These are phyloP conservation scores for Corythornis cristatus DNA, from an alignment of 2,113 vertebrate genomes.

Conservation along the genomic window DNA sequence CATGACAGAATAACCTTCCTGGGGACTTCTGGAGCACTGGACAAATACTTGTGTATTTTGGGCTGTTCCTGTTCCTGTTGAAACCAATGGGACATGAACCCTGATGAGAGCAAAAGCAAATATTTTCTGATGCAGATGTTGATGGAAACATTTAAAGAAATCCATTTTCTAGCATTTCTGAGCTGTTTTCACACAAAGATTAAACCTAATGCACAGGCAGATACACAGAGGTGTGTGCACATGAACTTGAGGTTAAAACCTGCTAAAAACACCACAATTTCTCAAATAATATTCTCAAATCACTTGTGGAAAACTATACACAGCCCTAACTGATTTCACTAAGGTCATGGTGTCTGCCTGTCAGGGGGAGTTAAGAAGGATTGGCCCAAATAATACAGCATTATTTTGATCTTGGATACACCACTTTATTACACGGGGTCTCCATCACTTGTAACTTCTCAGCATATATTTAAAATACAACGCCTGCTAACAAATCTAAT, in stretches of 20 bases:
- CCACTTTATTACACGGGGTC: background rate
- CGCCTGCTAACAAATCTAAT: background rate
- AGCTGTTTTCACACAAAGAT: background rate
- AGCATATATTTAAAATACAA: background rate
- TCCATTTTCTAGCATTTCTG: background rate
- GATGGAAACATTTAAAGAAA: background rate
- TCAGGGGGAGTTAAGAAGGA: background rate
- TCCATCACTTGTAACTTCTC: background rate
- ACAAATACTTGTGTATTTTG: background rate
- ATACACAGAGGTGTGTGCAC: rapidly evolving
- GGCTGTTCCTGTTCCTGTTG: background rate
- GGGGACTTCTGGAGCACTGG: background rate
- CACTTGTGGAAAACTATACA: background rate
- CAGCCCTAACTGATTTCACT: background rate
- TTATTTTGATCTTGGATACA: background rate
- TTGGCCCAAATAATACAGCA: background rate
- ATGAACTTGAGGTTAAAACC: background rate
- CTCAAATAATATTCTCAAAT: background rate
- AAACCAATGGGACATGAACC: background rate
- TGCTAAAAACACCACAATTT: background rate
- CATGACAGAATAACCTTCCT: background rate
- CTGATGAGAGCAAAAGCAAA: background rate
- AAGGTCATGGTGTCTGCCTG: background rate
- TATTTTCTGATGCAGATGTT: background rate
- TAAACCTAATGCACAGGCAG: background rate